A percentile compares a stretch with the other conserved stretches of the same genome.
These are phyloP conservation scores for Scaptomyza montana DNA, from an alignment of 1,140 invertebrate species.

Conservation along the genomic window DNA sequence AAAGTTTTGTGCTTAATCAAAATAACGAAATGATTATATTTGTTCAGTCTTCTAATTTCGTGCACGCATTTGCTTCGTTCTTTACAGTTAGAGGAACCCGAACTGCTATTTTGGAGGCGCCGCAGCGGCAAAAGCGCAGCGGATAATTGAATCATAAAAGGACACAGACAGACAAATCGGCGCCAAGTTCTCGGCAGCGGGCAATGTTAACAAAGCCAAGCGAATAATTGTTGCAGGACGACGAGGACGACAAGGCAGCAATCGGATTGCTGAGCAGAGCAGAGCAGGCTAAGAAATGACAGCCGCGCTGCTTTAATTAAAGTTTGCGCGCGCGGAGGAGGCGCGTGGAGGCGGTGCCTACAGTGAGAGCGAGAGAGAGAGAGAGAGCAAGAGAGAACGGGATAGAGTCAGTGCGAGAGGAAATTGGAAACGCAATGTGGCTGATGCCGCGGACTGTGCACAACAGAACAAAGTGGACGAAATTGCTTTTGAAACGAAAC, in stretches of 20 bases:
- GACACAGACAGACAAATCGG: slow-evolving; percentile 32
- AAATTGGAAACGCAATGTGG: slow-evolving; percentile 78
- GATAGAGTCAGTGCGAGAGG: background rate
- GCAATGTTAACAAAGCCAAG: slow-evolving; percentile 75
- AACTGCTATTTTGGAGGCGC: slow-evolving; percentile 64
- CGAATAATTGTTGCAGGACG: slow-evolving; percentile 71
- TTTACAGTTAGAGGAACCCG: slow-evolving; percentile 56
- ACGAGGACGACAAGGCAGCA: slow-evolving; percentile 2
- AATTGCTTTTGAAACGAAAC: slow-evolving; percentile 72
- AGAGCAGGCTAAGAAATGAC: slow-evolving; percentile 72
- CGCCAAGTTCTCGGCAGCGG: slow-evolving; percentile 38
- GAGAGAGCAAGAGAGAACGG: background rate
- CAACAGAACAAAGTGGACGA: slow-evolving; percentile 80
- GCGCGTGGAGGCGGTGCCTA: slow-evolving; percentile 40
- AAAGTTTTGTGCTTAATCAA: slow-evolving; percentile 73
- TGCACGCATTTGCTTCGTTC: slow-evolving; percentile 24
- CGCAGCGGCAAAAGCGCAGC: slow-evolving; percentile 51
- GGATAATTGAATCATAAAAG: slow-evolving; percentile 80
- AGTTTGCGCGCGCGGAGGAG: slow-evolving; percentile 58
- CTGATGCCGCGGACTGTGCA: slow-evolving; percentile 74
- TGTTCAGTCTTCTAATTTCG: slow-evolving; percentile 50
- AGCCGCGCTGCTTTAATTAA: slow-evolving; percentile 77
- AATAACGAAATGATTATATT: slow-evolving; percentile 82
- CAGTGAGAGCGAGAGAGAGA: slow-evolving; percentile 32
- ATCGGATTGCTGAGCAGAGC: slow-evolving; percentile 2